These are phyloP conservation scores for Corythoichthys haematopterus DNA, from an alignment of 2,113 vertebrate species.

Conservation along the genomic window DNA sequence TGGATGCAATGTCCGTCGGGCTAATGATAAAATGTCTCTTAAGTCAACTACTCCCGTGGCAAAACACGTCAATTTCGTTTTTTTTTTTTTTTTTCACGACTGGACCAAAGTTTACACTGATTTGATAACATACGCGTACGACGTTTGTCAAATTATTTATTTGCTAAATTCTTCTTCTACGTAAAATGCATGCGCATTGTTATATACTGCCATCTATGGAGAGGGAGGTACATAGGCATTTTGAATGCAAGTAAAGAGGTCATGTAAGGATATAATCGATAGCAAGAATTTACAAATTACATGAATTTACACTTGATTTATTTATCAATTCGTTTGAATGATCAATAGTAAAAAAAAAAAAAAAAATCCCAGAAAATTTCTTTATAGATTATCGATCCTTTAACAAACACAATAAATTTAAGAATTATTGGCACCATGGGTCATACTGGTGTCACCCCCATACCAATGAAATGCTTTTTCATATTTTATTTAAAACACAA, in stretches of 20 bases:
- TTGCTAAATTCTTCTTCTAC: neutral
- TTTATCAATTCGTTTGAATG: neutral
- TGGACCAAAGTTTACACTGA: neutral
- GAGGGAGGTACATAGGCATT: neutral
- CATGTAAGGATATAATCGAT: neutral
- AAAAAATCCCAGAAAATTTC: too few relatives aligned
- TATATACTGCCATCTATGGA: constrained; percentile 14
- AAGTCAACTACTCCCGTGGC: neutral
- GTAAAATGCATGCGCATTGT: neutral
- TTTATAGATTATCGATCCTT: too few relatives aligned
- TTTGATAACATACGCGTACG: neutral
- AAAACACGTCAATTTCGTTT: neutral
- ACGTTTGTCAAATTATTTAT: neutral
- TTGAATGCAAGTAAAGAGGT: neutral
- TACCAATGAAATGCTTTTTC: too few relatives aligned
- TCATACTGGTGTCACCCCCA: too few relatives aligned
- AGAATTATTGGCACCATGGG: too few relatives aligned
- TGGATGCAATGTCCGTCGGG: neutral
- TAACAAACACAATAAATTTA: too few relatives aligned
- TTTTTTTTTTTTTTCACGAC: too few relatives aligned
- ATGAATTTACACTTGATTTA: neutral
- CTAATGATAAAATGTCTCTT: neutral
- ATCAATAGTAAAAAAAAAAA: neutral
- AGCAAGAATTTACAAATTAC: neutral
- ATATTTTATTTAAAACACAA: too few relatives aligned